Evolutionary conservation across 2,888 invertebrate genomes (phyloP).

Genomic region (Podotricha telesiphe): DNA sequence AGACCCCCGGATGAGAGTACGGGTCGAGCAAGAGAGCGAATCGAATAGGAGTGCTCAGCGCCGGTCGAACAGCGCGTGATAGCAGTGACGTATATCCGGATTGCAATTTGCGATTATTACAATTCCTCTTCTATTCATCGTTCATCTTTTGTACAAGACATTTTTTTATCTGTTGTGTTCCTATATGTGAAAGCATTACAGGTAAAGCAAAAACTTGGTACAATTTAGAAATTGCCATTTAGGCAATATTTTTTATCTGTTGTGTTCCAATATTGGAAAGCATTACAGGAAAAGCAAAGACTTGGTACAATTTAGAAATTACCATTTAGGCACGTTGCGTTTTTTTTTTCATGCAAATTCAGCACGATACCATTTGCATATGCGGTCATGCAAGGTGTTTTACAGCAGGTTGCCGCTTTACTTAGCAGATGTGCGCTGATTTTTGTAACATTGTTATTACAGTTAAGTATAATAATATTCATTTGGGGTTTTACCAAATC

Average conservation of each 20-base stretch:
- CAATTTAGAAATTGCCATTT: constrained; percentile 36
- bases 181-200: constrained; percentile 44
- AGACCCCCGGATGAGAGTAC: constrained; percentile 61
- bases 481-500: neutral
- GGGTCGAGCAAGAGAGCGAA: constrained; percentile 44
- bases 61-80: constrained; percentile 48
- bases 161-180: constrained; percentile 23
- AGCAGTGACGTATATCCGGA: constrained; percentile 26
- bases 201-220: constrained; percentile 15
- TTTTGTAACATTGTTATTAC: neutral
- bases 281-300: constrained; percentile 41
- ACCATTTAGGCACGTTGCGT: constrained; percentile 47
- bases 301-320: constrained; percentile 35
- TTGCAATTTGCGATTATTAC: constrained; percentile 36
- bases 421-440: constrained; percentile 12
- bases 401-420: constrained; percentile 15
- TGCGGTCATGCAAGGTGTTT: constrained; percentile 32
- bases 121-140: constrained; percentile 21
- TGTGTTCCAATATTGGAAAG: no score
- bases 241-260: constrained; percentile 28
- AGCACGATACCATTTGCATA: constrained; percentile 22
- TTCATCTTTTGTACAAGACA: constrained; percentile 22
- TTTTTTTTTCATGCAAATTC: constrained; percentile 70
- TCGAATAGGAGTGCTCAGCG: constrained; percentile 47
- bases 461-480: neutral